Conservation (phyloP, 2,888 invertebrate genomes). For the Ecdyonurus torrentis region DNA sequence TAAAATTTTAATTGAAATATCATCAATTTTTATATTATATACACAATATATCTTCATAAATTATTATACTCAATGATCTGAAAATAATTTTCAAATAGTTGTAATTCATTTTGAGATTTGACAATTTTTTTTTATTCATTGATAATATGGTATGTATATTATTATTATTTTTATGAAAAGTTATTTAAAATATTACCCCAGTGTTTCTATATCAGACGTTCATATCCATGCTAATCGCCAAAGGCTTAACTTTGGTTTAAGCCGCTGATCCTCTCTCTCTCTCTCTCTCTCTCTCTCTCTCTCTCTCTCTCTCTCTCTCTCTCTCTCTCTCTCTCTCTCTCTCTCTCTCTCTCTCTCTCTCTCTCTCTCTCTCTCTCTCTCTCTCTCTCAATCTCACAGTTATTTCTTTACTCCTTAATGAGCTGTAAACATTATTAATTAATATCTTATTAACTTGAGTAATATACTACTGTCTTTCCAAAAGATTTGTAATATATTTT, state of each 20-base stretch:
- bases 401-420: conserved; percentile 1
- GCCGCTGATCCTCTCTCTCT: background rate
- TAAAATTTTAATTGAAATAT: background rate
- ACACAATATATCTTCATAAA: background rate
- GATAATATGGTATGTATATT: too few species aligned
- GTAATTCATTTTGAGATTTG: background rate
- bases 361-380: too few species aligned
- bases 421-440: conserved; percentile 4
- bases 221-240: background rate
- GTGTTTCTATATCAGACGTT: background rate
- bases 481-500: too few species aligned
- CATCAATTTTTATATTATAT: background rate
- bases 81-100: too few species aligned
- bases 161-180: too few species aligned
- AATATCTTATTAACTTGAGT: conserved; percentile 6
- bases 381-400: background rate
- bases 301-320: background rate
- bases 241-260: background rate
- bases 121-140: background rate
- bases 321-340: background rate
- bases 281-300: background rate
- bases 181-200: background rate
- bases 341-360: background rate
- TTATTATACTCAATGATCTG: background rate
- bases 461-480: background rate